Percentiles rank a stretch among this genome's conserved stretches.
Evolutionary conservation across 2,113 vertebrate species (phyloP).

Genomic region (Macroglossus sobrinus): DNA sequence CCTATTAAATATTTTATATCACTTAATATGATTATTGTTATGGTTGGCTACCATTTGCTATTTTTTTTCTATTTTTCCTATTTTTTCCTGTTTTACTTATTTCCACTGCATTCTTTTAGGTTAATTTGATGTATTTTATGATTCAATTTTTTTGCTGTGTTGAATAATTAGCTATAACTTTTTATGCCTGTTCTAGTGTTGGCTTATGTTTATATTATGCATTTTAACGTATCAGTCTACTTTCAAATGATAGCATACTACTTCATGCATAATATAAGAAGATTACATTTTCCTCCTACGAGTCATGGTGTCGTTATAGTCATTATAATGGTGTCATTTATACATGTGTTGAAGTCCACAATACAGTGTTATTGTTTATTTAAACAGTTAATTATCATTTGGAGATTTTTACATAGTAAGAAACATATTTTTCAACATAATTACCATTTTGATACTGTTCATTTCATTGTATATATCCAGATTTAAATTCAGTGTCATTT

Average conservation of each 20-base stretch:
- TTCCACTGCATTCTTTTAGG: background rate
- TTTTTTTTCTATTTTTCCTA: background rate
- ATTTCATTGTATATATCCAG: background rate
- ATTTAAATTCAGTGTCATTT: background rate
- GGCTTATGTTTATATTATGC: background rate
- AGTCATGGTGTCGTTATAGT: background rate
- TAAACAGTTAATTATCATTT: background rate
- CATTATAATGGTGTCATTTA: background rate
- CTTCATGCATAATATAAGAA: background rate
- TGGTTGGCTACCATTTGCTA: background rate
- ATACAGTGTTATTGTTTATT: background rate
- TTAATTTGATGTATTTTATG: background rate
- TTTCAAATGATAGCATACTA: background rate
- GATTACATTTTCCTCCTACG: background rate
- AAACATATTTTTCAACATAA: background rate
- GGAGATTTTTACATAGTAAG: background rate
- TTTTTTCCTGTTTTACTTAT: background rate
- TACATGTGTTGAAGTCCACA: background rate
- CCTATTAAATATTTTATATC: background rate
- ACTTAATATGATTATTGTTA: background rate
- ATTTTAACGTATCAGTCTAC: background rate
- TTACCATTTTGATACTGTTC: background rate
- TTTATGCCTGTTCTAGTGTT: background rate
- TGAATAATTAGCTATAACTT: background rate
- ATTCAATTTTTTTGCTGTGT: background rate